A percentile compares a stretch with the other conserved stretches of the same genome.
Evolutionary conservation across 2,113 vertebrate genomes (phyloP).

Genomic region (Lampris megalopsis): DNA sequence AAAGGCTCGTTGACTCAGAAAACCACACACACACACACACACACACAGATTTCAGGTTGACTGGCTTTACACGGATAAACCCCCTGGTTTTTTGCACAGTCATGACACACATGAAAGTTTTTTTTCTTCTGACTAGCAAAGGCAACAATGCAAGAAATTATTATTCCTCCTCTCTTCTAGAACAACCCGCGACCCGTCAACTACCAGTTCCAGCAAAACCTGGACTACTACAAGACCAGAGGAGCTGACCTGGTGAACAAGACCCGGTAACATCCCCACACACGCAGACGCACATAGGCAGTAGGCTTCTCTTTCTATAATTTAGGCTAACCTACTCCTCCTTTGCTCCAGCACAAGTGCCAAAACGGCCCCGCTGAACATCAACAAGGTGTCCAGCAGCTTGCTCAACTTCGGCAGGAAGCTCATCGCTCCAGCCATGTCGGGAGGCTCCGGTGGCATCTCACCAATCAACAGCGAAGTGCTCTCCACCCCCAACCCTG

Average conservation of each 20-base stretch:
- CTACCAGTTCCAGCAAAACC: conserved; percentile 97
- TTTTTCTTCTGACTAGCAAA: neutral
- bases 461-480: conserved; percentile 80
- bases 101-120: neutral
- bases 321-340: neutral
- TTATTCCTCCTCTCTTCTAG: conserved; percentile 66
- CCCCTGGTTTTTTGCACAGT: neutral
- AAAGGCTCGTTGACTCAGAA: conserved; percentile 40
- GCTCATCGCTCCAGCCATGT: conserved; percentile 90
- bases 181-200: conserved; percentile 94
- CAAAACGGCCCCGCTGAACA: conserved; percentile 91
- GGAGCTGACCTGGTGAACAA: conserved; percentile 95
- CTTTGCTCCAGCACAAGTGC: conserved; percentile 67
- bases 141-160: too few relatives aligned
- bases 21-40: neutral
- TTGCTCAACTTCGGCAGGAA: conserved; percentile 95
- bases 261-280: conserved; percentile 83
- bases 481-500: conserved; percentile 67
- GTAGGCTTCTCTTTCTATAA: neutral
- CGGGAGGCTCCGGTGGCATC: conserved; percentile 69
- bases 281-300: neutral
- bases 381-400: conserved; percentile 98
- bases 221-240: conserved; percentile 98
- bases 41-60: neutral
- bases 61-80: neutral